These are phyloP conservation scores for Cataglyphis hispanica DNA, from an alignment of 1,140 invertebrate genomes.

Conservation along the genomic window DNA sequence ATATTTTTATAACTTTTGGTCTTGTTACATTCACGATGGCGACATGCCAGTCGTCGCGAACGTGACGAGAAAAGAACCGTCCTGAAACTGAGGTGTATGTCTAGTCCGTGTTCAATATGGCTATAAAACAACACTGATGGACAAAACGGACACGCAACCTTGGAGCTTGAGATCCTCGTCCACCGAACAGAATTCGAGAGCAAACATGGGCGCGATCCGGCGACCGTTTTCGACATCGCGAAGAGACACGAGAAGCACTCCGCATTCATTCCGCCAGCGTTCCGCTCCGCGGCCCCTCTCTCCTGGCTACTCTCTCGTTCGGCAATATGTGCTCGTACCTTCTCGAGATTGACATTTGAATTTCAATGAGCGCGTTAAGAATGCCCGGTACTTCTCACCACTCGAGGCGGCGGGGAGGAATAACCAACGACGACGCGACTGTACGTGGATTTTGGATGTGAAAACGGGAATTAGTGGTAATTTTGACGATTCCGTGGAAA, in stretches of 20 bases:
- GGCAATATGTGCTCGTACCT: slow-evolving; percentile 64
- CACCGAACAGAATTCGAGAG: slow-evolving; percentile 72
- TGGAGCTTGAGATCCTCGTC: slow-evolving; percentile 67
- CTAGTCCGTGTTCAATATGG: slow-evolving; percentile 41
- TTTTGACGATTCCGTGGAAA: slow-evolving; percentile 63
- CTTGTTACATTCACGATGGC: neutral
- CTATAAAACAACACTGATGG: slow-evolving; percentile 73
- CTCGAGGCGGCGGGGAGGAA: slow-evolving; percentile 63
- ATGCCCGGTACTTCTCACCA: slow-evolving; percentile 48
- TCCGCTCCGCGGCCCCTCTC: neutral
- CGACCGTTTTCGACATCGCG: slow-evolving; percentile 76
- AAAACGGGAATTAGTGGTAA: slow-evolving; percentile 74
- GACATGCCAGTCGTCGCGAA: slow-evolving; percentile 15
- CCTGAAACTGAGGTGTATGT: slow-evolving; percentile 33
- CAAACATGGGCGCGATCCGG: slow-evolving; percentile 77
- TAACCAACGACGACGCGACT: slow-evolving; percentile 25
- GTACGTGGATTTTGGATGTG: slow-evolving; percentile 65
- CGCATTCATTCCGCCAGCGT: slow-evolving; percentile 61
- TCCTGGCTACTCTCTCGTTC: slow-evolving; percentile 40
- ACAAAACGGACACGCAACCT: slow-evolving; percentile 56
- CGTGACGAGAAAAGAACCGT: slow-evolving; percentile 34
- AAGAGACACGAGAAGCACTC: slow-evolving; percentile 73
- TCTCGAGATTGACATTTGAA: slow-evolving; percentile 77
- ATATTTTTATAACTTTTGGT: slow-evolving; percentile 49
- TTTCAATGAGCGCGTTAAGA: slow-evolving; percentile 71